Percentiles rank a stretch among this genome's conserved stretches.
These are phyloP conservation scores for Setophaga petechia DNA, from an alignment of 2,113 vertebrate species.

Conservation along the genomic window DNA sequence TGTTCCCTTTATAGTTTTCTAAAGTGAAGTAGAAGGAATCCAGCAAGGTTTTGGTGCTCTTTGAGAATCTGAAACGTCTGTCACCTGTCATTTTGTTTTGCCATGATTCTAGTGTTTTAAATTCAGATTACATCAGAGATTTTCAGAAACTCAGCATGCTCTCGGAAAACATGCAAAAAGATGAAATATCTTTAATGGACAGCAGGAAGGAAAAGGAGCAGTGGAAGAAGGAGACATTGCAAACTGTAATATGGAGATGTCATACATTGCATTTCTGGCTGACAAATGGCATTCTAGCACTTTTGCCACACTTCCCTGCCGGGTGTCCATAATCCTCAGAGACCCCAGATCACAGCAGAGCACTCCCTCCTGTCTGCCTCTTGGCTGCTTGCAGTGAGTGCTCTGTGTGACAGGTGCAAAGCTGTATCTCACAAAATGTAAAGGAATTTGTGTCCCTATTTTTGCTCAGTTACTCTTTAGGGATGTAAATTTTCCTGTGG, in stretches of 20 bases:
- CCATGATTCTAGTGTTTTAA: not conserved
- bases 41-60: not conserved
- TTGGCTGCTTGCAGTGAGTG: not conserved
- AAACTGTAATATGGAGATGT: not conserved
- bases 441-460: not conserved
- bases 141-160: not conserved
- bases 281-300: not conserved
- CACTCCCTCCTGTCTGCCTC: not conserved
- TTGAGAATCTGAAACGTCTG: not conserved
- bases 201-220: not conserved
- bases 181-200: not conserved
- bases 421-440: rapidly evolving
- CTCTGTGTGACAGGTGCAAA: not conserved
- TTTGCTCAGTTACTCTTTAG: not conserved
- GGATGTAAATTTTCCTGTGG: not conserved
- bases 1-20: not conserved
- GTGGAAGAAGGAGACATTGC: not conserved
- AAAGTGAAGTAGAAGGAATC: not conserved
- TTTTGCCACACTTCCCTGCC: not conserved
- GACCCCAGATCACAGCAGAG: not conserved
- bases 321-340: not conserved
- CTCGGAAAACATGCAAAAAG: not conserved
- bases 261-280: not conserved
- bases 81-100: not conserved
- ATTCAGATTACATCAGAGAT: not conserved